Conservation (phyloP, 2,113 vertebrate genomes). For the Pteropus alecto region DNA sequence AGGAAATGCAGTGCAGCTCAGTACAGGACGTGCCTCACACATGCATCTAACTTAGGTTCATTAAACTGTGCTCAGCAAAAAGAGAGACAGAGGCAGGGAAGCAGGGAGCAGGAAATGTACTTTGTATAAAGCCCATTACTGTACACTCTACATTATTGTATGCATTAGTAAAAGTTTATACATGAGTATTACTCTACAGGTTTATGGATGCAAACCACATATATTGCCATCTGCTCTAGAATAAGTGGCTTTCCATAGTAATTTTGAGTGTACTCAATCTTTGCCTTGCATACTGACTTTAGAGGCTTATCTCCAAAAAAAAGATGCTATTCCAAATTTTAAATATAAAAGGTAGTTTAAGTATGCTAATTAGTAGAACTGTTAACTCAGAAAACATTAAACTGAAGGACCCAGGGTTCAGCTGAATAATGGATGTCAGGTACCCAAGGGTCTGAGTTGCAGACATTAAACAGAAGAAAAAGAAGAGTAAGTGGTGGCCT, state of each 20-base stretch:
- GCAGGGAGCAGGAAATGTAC: neutral
- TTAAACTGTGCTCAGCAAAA: neutral
- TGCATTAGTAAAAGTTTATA: neutral
- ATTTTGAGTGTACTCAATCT: neutral
- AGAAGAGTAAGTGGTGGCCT: neutral
- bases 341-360: neutral
- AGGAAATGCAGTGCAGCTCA: neutral
- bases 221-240: neutral
- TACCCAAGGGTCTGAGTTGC: neutral
- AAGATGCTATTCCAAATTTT: neutral
- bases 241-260: neutral
- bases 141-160: neutral
- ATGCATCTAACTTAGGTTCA: accelerated
- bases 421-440: neutral
- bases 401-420: neutral
- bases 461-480: neutral
- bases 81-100: neutral
- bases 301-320: neutral
- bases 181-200: neutral
- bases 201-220: neutral
- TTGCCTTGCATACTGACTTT: neutral
- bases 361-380: neutral
- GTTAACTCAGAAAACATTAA: neutral
- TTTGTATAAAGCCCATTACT: neutral
- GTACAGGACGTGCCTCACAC: neutral